These are phyloP conservation scores for Drosophila neonasuta DNA, from an alignment of 2,888 invertebrate species.

Conservation along the genomic window DNA sequence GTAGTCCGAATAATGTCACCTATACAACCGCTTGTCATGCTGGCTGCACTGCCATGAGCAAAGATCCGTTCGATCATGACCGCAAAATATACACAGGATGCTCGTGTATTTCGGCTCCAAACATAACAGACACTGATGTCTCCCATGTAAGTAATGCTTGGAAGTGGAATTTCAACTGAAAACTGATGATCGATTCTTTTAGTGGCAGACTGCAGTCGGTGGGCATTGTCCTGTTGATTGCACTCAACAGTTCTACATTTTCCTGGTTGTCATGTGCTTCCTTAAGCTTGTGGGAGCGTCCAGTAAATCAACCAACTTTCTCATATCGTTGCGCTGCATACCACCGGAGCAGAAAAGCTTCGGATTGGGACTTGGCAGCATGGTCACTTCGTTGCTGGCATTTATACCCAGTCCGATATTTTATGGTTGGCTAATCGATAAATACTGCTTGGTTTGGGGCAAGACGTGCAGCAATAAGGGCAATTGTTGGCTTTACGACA, in stretches of 20 bases:
- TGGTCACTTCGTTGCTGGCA: constrained; percentile 86
- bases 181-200: not conserved
- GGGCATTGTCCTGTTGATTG: constrained; percentile 85
- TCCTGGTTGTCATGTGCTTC: constrained; percentile 83
- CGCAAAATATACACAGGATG: constrained; percentile 53
- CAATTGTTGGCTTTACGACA: constrained; percentile 89
- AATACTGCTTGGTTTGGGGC: constrained; percentile 88
- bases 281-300: constrained; percentile 84
- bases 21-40: constrained; percentile 91
- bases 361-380: constrained; percentile 86
- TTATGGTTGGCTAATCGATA: constrained; percentile 86
- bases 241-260: constrained; percentile 83
- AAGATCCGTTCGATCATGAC: constrained; percentile 37
- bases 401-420: constrained; percentile 89
- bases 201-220: constrained; percentile 53
- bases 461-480: constrained; percentile 87
- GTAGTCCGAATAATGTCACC: constrained; percentile 85
- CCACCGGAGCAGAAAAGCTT: constrained; percentile 87
- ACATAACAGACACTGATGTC: not conserved
- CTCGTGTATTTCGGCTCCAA: constrained; percentile 42
- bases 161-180: not conserved
- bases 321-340: constrained; percentile 85
- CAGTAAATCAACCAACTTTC: constrained; percentile 84
- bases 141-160: constrained; percentile 15
- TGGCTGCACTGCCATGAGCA: constrained; percentile 84